Percentiles rank a stretch among this genome's conserved stretches.
These are phyloP conservation scores for Hyalella azteca DNA, from an alignment of 2,888 invertebrate species.

Conservation along the genomic window DNA sequence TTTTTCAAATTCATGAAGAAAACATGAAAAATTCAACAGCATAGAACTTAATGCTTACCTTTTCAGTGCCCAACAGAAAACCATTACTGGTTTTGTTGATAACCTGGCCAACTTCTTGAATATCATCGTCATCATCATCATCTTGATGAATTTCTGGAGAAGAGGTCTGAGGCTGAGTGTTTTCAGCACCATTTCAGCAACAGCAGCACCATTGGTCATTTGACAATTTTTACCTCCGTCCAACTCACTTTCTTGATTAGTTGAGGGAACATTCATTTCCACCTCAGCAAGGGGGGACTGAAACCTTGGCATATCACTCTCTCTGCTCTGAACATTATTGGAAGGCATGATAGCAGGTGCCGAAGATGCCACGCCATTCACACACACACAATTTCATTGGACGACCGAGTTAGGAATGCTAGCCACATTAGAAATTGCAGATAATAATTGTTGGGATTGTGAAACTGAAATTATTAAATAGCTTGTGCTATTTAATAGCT, in stretches of 20 bases:
- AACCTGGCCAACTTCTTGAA: constrained; percentile 27
- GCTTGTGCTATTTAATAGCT: too few relatives aligned
- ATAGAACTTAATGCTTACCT: neutral
- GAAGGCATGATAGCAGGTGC: neutral
- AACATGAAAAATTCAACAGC: neutral
- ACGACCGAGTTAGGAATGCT: neutral
- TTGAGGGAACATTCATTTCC: neutral
- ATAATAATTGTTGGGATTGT: neutral
- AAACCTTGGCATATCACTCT: neutral
- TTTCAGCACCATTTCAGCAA: neutral
- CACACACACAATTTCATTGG: neutral
- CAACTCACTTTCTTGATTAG: neutral
- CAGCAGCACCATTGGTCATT: neutral
- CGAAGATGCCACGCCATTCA: neutral
- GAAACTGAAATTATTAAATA: too few relatives aligned
- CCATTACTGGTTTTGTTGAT: neutral
- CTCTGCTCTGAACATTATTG: neutral
- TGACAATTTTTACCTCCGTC: constrained; percentile 9
- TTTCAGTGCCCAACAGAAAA: neutral
- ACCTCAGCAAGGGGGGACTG: constrained; percentile 7
- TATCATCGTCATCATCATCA: constrained; percentile 32
- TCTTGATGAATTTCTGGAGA: neutral
- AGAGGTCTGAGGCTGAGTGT: neutral
- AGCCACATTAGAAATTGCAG: neutral
- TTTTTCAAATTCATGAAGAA: neutral